Evolutionary conservation across 2,888 invertebrate species (phyloP).

Genomic region (Harpagoxenus sublaevis): DNA sequence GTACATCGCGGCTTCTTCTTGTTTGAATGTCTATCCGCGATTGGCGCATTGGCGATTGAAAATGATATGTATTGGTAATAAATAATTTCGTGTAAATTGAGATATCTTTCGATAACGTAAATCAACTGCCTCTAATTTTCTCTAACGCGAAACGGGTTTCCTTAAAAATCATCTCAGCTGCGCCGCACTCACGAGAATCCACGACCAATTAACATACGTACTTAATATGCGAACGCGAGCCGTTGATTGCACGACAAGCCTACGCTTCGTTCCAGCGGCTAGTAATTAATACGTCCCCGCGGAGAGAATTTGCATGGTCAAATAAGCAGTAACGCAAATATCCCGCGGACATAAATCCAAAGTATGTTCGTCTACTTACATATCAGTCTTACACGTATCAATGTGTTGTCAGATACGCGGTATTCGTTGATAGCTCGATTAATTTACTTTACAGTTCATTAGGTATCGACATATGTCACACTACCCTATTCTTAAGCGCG

Average conservation of each 20-base stretch:
- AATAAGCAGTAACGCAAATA: constrained; percentile 41
- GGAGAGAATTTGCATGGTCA: constrained; percentile 33
- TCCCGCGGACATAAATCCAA: constrained; percentile 7
- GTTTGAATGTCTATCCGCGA: too few species aligned
- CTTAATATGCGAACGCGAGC: constrained; percentile 6
- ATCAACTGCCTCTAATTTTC: constrained; percentile 10
- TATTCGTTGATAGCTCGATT: constrained; percentile 17
- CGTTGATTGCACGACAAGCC: constrained; percentile 25
- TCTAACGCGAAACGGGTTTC: constrained; percentile 1
- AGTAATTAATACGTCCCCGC: constrained; percentile 36
- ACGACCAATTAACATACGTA: constrained; percentile 21
- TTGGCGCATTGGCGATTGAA: too few species aligned
- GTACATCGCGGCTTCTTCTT: too few species aligned
- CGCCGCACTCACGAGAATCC: not conserved
- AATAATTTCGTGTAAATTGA: not conserved
- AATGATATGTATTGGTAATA: not conserved
- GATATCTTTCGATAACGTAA: not conserved
- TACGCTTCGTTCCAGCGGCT: not conserved
- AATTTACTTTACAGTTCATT: constrained; percentile 5
- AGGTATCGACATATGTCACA: constrained; percentile 8
- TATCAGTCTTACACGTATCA: not conserved
- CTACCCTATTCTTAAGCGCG: not conserved
- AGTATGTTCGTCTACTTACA: not conserved
- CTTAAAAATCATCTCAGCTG: not conserved
- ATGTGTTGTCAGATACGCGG: constrained; percentile 4